These are phyloP conservation scores for Nesoenas mayeri DNA, from an alignment of 2,113 vertebrate species.

Conservation along the genomic window DNA sequence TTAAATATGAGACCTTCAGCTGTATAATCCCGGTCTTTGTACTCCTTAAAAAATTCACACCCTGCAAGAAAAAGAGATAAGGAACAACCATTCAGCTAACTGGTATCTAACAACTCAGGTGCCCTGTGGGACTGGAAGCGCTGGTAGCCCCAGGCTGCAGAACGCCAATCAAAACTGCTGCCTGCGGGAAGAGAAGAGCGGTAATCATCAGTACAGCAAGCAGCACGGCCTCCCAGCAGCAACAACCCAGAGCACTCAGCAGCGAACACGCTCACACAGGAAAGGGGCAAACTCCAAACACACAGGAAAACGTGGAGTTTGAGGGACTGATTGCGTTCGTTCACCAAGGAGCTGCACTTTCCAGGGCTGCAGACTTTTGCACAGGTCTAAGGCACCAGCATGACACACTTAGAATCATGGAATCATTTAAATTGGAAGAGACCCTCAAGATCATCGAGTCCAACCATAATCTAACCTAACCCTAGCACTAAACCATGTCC, in stretches of 20 bases:
- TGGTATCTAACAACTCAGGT: not conserved
- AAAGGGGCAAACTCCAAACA: not conserved
- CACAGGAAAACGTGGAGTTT: not conserved
- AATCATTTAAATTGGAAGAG: too few species aligned
- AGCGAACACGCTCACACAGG: not conserved
- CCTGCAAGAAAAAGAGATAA: slow-evolving; percentile 77
- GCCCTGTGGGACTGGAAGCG: not conserved
- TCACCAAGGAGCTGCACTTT: not conserved
- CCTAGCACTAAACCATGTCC: too few species aligned
- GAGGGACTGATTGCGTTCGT: not conserved
- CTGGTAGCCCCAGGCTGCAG: not conserved
- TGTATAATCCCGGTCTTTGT: slow-evolving; percentile 95
- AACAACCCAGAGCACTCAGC: not conserved
- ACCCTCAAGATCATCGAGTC: too few species aligned
- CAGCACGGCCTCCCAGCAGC: not conserved
- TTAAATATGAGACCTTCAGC: slow-evolving; percentile 98
- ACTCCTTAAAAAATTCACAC: slow-evolving; percentile 99
- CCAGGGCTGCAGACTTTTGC: not conserved
- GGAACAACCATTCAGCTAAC: not conserved
- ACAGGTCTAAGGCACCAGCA: not conserved
- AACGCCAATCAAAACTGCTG: slow-evolving; percentile 20
- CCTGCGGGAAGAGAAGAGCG: slow-evolving; percentile 12
- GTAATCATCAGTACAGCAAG: not conserved
- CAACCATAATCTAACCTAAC: too few species aligned
- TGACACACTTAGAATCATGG: not conserved